Conservation (phyloP, 2,888 invertebrate genomes). For the Hypselothyrea guttata region DNA sequence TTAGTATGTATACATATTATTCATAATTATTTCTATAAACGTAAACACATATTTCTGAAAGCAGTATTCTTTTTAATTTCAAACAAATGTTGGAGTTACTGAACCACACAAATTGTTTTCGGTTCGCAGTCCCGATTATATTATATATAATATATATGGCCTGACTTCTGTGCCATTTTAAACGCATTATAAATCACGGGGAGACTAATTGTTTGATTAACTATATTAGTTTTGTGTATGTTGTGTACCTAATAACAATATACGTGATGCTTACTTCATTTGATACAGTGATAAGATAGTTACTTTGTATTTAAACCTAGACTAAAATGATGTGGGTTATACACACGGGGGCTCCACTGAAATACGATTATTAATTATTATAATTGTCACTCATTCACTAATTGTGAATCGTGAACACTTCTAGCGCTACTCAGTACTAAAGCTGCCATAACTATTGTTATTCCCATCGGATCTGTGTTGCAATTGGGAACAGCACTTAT, state of each 20-base stretch:
- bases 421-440: no score
- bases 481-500: no score
- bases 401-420: no score
- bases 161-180: constrained; percentile 13
- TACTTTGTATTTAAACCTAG: constrained; percentile 16
- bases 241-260: constrained; percentile 20
- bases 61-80: no score
- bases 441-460: no score
- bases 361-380: constrained; percentile 24
- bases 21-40: no score
- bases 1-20: no score
- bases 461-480: no score
- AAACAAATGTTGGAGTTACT: no score
- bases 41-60: no score
- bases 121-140: no score
- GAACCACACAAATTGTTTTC: no score
- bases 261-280: constrained; percentile 23
- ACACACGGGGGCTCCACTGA: constrained; percentile 28
- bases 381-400: constrained; percentile 8
- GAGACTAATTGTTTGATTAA: constrained; percentile 24
- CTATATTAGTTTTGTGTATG: constrained; percentile 24
- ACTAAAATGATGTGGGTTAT: constrained; percentile 42
- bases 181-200: constrained; percentile 40
- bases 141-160: constrained; percentile 29
- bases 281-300: constrained; percentile 20